Evolutionary conservation across 2,888 invertebrate genomes (phyloP).

Genomic region (Spodoptera littoralis): DNA sequence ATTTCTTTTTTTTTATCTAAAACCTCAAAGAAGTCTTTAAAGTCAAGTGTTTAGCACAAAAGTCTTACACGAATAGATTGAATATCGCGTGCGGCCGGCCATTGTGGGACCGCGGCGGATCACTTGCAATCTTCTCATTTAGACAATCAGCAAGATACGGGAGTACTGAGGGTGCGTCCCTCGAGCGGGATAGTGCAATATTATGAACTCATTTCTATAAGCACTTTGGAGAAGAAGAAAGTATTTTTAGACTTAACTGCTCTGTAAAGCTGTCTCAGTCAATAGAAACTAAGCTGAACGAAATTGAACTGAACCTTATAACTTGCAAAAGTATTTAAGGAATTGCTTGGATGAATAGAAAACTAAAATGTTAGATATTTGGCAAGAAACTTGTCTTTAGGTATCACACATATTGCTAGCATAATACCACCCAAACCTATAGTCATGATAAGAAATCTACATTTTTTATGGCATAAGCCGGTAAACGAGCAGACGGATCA

Average conservation of each 20-base stretch:
- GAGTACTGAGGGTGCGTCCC: conserved; percentile 52
- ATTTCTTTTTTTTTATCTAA: neutral
- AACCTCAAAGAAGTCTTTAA: neutral
- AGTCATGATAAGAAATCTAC: no score
- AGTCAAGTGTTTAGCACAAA: neutral
- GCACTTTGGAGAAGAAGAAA: neutral
- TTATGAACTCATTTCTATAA: conserved; percentile 8
- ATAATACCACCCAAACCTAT: no score
- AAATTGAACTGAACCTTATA: no score
- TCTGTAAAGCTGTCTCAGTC: no score
- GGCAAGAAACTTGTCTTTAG: no score
- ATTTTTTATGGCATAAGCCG: no score
- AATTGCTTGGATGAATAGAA: no score
- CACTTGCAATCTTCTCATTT: conserved; percentile 72
- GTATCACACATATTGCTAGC: no score
- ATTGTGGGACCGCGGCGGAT: conserved; percentile 56
- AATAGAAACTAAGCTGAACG: no score
- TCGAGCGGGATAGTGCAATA: conserved; percentile 48
- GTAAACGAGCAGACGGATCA: no score
- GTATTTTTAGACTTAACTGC: neutral
- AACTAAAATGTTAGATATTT: no score
- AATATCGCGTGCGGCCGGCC: conserved; percentile 59
- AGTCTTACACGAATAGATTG: conserved; percentile 11
- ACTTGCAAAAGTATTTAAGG: no score
- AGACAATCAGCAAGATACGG: conserved; percentile 66